Base-by-base conservation (phyloP, 2,113 vertebrate genomes). In the Phylloscopus whistleri region DNA sequence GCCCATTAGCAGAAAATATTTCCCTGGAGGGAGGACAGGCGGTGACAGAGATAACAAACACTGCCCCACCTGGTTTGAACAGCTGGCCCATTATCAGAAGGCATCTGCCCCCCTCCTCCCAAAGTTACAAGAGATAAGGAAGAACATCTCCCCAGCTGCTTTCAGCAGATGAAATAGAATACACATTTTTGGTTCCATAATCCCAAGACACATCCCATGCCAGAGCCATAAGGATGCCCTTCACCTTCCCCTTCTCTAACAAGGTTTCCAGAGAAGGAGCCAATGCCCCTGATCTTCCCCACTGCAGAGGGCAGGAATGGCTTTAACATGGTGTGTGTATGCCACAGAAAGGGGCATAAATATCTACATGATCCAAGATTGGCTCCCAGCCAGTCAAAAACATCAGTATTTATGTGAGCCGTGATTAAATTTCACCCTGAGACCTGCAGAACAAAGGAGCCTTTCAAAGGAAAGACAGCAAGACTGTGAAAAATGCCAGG, bases 401-500 rank as follows among this genome's bases (percentile, higher is more conserved):
- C 84, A 63, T 52, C 30, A 52, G 21, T 87, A 68, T 93, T 94
- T 93, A 56, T 73, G 64, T 35, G 51, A 91, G 44, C 62, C n/a
- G 8, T 41, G 76, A 93, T 89, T 93, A 84, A 73, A 91, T 94
- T 87, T 69, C 72, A 89, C 62, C 46, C 67, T 1, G 6, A 80
- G 76, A 91, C 68, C 59, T 78, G n/a, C 64, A 88, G 72, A 92
- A 94, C 84, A 95, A 92, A 93, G 35, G 44, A 89, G 11, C 3
- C 49, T 66, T 92, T 90, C 77, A 83, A 78, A 89, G 21, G 60
- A 74, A 84, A 89, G 72, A 76, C 78, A 93, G 64, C 44, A 41
- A 81, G 56, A 13, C 76, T 56, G 93, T 72, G 68, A 88, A 90
- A 95, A 86, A 92, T 51, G 73, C 90, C 85, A 96, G 92, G 92